Base-by-base conservation (phyloP, 2,113 vertebrate species). In the Hystrix brachyura region DNA sequence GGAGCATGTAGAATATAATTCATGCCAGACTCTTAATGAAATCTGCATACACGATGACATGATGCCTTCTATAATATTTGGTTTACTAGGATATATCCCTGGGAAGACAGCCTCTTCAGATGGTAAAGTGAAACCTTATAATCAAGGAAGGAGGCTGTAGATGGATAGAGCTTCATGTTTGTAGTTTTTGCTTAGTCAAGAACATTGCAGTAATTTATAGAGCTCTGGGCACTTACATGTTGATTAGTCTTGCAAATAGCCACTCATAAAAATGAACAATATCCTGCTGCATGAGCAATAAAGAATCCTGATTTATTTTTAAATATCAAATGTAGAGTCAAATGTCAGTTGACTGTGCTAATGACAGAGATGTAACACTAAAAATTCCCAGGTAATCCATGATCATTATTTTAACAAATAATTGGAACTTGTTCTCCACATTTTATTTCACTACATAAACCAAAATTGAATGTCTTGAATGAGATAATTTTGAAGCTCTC, bases 341-440 rank as follows among this genome's bases (percentile, higher is more conserved):
- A 25, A 59, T 92, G 19, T 85, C 88, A 92, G 21, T 85, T 88
- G 88, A 74, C 64, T 93, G 13, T 96, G 76, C 93, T 65, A 79
- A 76, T 90, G 78, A 53, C 29, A 74, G 57, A 80, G 29, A 76
- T 25, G 1, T 14, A 71, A 84, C 48, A 57, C 43, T 79, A 91
- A 90, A 93, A 87, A 74, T 67, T 88, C 9, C 32, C 62, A 91
- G 48, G 46, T 83, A 94, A 94, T 74, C 14, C 13, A 46, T 55
- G 46, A 38, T 12, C 55, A 94, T 94, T 87, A 62, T 82, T 92
- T 94, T 90, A 60, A 74, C 43, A 87, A 91, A 91, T 96, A 94
- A 94, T 87, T 91, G 29, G 86, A 85, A 85, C 60, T 53, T 71
- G 13, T 55, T 7, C 57, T 84, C 74, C 87, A 62, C 4, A 83